Evolutionary conservation across 2,797 vertebrate species (phyloP).

Genomic region (Sebastes minor): DNA sequence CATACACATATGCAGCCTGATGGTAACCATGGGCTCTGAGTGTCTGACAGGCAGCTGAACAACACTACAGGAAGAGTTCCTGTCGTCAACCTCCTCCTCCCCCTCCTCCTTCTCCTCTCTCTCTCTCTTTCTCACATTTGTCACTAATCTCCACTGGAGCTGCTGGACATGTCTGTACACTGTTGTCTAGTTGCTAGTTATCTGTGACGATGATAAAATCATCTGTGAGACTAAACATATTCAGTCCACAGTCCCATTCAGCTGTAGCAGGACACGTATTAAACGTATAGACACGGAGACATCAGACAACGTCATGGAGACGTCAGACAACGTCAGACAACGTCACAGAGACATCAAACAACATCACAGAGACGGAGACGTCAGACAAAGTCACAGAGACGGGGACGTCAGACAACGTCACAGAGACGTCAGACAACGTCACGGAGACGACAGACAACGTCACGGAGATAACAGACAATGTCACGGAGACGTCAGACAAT

Average conservation of each 20-base stretch:
- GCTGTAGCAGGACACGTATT: not conserved
- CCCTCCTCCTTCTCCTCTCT: not conserved
- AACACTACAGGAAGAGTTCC: slow-evolving; percentile 25
- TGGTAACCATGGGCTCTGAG: slow-evolving; percentile 40
- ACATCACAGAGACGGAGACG: too few species aligned
- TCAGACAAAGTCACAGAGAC: too few species aligned
- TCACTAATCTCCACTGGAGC: not conserved
- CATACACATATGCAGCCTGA: not conserved
- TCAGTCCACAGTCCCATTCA: not conserved
- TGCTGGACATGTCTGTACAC: not conserved
- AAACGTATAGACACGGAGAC: too few species aligned
- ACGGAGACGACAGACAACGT: too few species aligned
- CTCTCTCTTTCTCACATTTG: not conserved
- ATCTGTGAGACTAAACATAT: not conserved
- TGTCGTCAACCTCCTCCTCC: not conserved
- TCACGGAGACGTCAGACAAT: too few species aligned
- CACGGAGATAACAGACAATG: too few species aligned
- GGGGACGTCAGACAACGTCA: too few species aligned
- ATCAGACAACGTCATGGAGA: too few species aligned
- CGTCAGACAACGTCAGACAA: too few species aligned
- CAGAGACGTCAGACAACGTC: too few species aligned
- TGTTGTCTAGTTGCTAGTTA: not conserved
- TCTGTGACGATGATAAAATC: not conserved
- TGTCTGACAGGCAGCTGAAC: slow-evolving; percentile 33
- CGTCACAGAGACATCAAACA: too few species aligned